Evolutionary conservation across 2,113 vertebrate genomes (phyloP).

Genomic region (Prionailurus bengalensis): DNA sequence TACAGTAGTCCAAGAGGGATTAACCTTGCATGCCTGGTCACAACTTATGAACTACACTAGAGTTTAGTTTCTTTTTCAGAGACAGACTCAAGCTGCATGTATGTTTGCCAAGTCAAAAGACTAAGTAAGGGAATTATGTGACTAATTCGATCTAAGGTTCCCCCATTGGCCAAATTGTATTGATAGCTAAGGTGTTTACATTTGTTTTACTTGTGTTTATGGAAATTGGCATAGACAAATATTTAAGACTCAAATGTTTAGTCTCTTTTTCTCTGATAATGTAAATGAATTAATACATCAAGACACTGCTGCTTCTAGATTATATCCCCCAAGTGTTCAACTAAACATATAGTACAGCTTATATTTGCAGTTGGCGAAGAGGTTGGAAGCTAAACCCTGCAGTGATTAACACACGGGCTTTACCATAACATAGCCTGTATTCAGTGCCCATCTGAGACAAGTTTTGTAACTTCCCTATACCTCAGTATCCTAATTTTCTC

Average conservation of each 20-base stretch:
- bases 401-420: not conserved
- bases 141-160: not conserved
- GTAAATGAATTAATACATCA: not conserved
- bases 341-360: not conserved
- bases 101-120: not conserved
- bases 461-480: not conserved
- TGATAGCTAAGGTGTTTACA: not conserved
- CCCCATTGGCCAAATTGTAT: not conserved
- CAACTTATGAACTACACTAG: not conserved
- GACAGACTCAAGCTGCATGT: not conserved
- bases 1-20: not conserved
- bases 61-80: slow-evolving; percentile 37
- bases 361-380: not conserved
- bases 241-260: not conserved
- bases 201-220: slow-evolving; percentile 24
- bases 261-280: not conserved
- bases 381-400: not conserved
- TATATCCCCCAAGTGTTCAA: not conserved
- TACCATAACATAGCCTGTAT: not conserved
- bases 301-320: slow-evolving; percentile 18
- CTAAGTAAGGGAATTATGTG: not conserved
- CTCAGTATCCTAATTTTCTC: not conserved
- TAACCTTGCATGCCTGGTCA: not conserved
- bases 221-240: slow-evolving; percentile 3
- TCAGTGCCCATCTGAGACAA: not conserved